Conservation (phyloP, 2,888 invertebrate genomes). For the Ophioninae sp. region DNA sequence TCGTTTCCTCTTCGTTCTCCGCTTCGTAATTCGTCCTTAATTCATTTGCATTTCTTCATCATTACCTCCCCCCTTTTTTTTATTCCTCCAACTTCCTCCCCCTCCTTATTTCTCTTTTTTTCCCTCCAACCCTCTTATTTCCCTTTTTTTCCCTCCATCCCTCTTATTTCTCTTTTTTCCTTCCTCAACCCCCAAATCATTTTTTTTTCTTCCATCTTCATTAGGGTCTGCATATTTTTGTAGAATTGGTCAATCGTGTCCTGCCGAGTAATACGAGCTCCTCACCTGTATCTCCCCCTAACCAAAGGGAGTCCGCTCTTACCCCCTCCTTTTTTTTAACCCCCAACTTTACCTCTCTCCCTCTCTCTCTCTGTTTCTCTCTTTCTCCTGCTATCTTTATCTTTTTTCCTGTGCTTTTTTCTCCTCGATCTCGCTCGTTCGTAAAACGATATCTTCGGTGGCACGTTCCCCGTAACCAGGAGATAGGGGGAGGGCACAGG, state of each 20-base stretch:
- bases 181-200: background rate
- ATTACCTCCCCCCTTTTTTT: background rate
- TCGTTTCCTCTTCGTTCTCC: background rate
- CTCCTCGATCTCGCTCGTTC: conserved; percentile 3
- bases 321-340: background rate
- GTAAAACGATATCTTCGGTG: conserved; percentile 12
- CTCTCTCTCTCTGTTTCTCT: background rate
- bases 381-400: conserved; percentile 4
- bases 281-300: background rate
- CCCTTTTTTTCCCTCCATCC: background rate
- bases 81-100: background rate
- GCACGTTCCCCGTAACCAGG: background rate
- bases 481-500: background rate
- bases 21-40: conserved; percentile 15
- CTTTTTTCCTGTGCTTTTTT: background rate
- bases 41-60: background rate
- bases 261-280: background rate
- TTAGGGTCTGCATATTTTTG: conserved; percentile 32
- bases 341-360: background rate
- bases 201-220: conserved; percentile 23
- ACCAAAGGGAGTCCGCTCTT: background rate
- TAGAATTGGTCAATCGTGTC: conserved; percentile 23
- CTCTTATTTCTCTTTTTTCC: conserved; percentile 14
- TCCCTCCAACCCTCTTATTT: conserved; percentile 1
- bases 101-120: background rate